These are phyloP conservation scores for Eubucco bourcierii DNA, from an alignment of 2,113 vertebrate genomes.

Conservation along the genomic window DNA sequence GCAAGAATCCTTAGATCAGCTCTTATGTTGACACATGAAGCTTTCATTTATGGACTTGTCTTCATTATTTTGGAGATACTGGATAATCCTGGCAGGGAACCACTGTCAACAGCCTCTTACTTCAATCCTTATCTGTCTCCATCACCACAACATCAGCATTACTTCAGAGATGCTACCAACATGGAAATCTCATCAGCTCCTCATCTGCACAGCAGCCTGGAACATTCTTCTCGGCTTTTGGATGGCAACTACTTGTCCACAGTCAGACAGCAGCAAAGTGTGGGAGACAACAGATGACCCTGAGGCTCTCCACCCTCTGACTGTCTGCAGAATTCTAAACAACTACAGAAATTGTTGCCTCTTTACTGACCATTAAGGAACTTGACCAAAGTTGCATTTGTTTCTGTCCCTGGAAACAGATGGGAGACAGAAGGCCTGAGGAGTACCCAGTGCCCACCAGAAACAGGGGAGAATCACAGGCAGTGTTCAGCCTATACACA, in stretches of 20 bases:
- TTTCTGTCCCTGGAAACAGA: too few relatives aligned
- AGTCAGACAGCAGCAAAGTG: too few relatives aligned
- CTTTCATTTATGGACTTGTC: background rate
- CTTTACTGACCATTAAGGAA: too few relatives aligned
- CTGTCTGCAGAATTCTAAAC: too few relatives aligned
- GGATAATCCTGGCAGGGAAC: background rate
- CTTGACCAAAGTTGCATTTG: too few relatives aligned
- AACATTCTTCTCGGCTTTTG: background rate
- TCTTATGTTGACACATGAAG: rapidly evolving
- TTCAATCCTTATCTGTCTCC: background rate
- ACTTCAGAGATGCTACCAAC: rapidly evolving
- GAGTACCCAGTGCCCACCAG: too few relatives aligned
- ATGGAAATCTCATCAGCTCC: background rate
- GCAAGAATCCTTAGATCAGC: background rate
- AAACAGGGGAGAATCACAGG: too few relatives aligned
- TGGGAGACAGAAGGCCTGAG: too few relatives aligned
- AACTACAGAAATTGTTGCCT: too few relatives aligned
- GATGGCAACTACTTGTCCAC: rapidly evolving
- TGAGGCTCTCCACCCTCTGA: too few relatives aligned
- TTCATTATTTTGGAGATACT: background rate
- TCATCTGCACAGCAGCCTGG: background rate
- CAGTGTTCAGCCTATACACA: too few relatives aligned
- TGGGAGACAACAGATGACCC: too few relatives aligned
- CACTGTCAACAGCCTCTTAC: background rate
- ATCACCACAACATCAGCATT: rapidly evolving